Evolutionary conservation across 2,888 invertebrate species (phyloP).

Genomic region (Acleris cristana): DNA sequence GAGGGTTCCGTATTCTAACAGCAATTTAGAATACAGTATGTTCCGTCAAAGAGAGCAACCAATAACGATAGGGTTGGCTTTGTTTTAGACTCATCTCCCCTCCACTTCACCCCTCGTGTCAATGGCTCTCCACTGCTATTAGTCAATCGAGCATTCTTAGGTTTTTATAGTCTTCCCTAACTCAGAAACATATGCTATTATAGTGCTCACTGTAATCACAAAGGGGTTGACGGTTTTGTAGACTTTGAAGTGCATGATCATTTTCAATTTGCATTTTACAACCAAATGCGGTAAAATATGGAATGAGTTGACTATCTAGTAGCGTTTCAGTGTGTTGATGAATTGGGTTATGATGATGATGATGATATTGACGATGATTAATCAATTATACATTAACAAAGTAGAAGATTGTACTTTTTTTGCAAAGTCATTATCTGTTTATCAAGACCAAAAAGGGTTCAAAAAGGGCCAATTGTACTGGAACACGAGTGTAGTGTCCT

Average conservation of each 20-base stretch:
- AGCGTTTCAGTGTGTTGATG: too few relatives aligned
- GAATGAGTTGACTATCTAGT: too few relatives aligned
- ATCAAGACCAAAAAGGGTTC: too few relatives aligned
- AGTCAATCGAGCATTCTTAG: slow-evolving; percentile 58
- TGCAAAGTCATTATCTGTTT: too few relatives aligned
- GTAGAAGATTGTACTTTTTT: too few relatives aligned
- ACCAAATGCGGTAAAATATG: too few relatives aligned
- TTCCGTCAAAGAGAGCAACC: slow-evolving; percentile 64
- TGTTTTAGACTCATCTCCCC: slow-evolving; percentile 65
- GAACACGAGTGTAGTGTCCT: too few relatives aligned
- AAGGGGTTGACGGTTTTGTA: not conserved
- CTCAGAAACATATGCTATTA: slow-evolving; percentile 15
- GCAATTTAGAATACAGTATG: slow-evolving; percentile 68
- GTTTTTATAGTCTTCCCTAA: slow-evolving; percentile 19
- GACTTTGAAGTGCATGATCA: slow-evolving; percentile 5
- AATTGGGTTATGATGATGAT: too few relatives aligned
- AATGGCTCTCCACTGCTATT: slow-evolving; percentile 72
- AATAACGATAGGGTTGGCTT: slow-evolving; percentile 66
- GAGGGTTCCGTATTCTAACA: slow-evolving; percentile 41
- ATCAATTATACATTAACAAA: too few relatives aligned
- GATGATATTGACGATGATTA: too few relatives aligned
- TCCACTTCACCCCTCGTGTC: slow-evolving; percentile 60
- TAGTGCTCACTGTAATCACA: slow-evolving; percentile 1
- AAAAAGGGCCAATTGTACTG: too few relatives aligned
- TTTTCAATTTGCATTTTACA: too few relatives aligned